Evolutionary conservation across 1,140 invertebrate species (phyloP).

Genomic region (Drosophila jambulina): DNA sequence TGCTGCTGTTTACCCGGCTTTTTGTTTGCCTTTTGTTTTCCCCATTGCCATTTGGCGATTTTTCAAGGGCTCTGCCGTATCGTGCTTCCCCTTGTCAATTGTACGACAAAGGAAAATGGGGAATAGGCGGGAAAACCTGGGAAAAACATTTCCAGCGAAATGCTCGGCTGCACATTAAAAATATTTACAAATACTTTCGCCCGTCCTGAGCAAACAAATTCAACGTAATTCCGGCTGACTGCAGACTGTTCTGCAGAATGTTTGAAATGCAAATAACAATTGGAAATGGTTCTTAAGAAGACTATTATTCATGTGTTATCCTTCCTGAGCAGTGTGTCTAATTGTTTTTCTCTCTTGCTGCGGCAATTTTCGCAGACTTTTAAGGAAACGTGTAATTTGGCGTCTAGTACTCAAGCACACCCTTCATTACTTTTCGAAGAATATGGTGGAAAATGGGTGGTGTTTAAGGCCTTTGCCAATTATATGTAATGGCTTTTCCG

Average conservation of each 20-base stretch:
- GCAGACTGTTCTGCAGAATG: conserved; percentile 24
- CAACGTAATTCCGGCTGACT: conserved; percentile 33
- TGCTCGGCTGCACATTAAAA: conserved; percentile 57
- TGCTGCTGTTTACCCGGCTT: conserved; percentile 44
- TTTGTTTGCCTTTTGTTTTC: conserved; percentile 60
- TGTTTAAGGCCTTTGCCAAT: conserved; percentile 38
- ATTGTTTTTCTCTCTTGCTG: not conserved
- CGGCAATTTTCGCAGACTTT: not conserved
- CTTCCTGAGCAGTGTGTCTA: not conserved
- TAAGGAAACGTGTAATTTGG: conserved; percentile 7
- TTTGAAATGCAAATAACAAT: conserved; percentile 19
- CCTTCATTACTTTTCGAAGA: conserved; percentile 4
- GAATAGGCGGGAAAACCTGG: conserved; percentile 18
- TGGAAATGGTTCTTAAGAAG: conserved; percentile 6
- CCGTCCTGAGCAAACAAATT: conserved; percentile 44
- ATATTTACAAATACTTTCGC: conserved; percentile 72
- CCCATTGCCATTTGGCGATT: conserved; percentile 27
- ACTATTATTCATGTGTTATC: conserved; percentile 1
- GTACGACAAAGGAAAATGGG: conserved; percentile 5
- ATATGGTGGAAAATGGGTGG: not conserved
- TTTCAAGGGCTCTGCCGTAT: conserved; percentile 55
- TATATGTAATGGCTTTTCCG: conserved; percentile 32
- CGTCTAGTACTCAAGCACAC: conserved; percentile 3
- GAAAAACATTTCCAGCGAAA: conserved; percentile 71
- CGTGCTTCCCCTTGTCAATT: conserved; percentile 41